These are phyloP conservation scores for Tapera naevia DNA, from an alignment of 2,797 vertebrate genomes.

Conservation along the genomic window DNA sequence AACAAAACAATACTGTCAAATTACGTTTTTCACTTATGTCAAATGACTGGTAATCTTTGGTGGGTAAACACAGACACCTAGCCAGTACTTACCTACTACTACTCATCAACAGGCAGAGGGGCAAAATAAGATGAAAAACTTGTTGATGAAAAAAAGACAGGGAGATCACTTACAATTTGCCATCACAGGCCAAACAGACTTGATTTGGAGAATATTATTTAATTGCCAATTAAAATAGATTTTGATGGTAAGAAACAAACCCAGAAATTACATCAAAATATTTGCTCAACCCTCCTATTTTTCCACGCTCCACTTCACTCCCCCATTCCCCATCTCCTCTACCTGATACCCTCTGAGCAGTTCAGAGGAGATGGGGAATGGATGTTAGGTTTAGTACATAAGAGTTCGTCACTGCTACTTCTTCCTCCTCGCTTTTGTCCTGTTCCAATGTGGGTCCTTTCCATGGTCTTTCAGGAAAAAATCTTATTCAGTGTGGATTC, in stretches of 20 bases:
- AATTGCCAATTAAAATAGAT: not conserved
- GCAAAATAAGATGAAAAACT: not conserved
- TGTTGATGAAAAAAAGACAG: not conserved
- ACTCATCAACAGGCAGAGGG: not conserved
- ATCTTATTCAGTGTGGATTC: accelerated
- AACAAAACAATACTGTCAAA: not conserved
- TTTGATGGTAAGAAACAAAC: not conserved
- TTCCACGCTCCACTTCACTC: not conserved
- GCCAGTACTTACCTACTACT: not conserved
- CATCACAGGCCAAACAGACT: not conserved
- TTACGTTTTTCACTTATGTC: not conserved
- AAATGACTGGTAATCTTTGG: not conserved
- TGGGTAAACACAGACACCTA: not conserved
- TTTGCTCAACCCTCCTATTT: accelerated
- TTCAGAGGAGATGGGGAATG: accelerated
- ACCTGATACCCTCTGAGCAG: not conserved
- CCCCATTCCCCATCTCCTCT: not conserved
- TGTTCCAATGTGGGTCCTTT: not conserved
- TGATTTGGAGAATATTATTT: not conserved
- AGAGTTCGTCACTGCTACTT: not conserved
- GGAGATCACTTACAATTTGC: not conserved
- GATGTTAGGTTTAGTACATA: accelerated
- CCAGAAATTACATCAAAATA: not conserved
- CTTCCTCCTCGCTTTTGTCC: not conserved
- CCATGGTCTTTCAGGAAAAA: not conserved